Base-by-base conservation (phyloP, 1,140 invertebrate species). In the Zaprionus taronus region DNA sequence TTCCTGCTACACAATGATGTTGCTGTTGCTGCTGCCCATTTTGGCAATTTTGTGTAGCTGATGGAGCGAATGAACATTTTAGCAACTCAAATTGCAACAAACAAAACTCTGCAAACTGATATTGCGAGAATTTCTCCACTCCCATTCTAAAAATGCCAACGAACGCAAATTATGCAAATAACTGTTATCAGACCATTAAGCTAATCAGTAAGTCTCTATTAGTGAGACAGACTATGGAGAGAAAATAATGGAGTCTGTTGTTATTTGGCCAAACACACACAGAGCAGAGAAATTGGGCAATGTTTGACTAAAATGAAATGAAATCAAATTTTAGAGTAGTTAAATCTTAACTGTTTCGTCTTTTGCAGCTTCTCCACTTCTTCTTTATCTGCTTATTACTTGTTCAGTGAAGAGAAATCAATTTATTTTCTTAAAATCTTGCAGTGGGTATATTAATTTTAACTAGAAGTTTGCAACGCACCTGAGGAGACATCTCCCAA, bases 361-460 rank as follows among this genome's bases (percentile, higher is more conserved):
- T 5, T 15, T 0, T 15, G 5, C 15, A 3, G 7, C n/a, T 9
- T n/a, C n/a, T 4, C n/a, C 9, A 6, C n/a, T 44, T 9, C 6
- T 4, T 44, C 41, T 6, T 0, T 0, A n/a, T 15, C 15, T 2
- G 65, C 65, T 73, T 69, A 73, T 69, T 66, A 57, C 11, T 49
- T 22, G 20, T 12, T 20, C 20, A 47, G 34, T 44, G 34, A 26
- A 67, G 28, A 73, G 28, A 60, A 74, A 62, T 79, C 75, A 79
- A 86, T 86, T 85, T 61, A 53, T 66, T 51, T 34, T 12, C 31
- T 63, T 63, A 63, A 9, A 9, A 2, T 0, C 28, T 4, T 31
- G 2, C 28, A 31, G 9, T 11, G 9, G 28, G 7, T 31, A 31
- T 31, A 31, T 31, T 31, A 9, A 11, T 9, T 31, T 31, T 11